A percentile compares a stretch with the other conserved stretches of the same genome.
phyloP scores from a whole-genome alignment of 2,888 invertebrate genomes.

The Stenodera caucasica region DNA sequence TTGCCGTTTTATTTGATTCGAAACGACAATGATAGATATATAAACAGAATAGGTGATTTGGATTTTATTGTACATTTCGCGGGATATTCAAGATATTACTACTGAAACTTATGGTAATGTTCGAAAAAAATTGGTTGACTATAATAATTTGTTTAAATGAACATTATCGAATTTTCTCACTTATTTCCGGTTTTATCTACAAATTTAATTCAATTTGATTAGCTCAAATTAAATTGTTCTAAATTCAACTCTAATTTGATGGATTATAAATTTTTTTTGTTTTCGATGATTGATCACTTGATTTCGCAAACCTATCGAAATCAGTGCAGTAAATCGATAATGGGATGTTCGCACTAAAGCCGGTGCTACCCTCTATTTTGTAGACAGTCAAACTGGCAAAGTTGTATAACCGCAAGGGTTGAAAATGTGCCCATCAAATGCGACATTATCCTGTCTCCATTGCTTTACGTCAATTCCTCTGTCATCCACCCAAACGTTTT shows the following conservation, averaged over 20 bases:
- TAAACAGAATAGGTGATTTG: conserved; percentile 30
- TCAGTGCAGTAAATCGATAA: conserved; percentile 36
- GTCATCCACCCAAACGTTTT: conserved; percentile 33
- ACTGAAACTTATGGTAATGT: conserved; percentile 22
- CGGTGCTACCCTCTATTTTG: conserved; percentile 44
- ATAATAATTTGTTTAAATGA: conserved; percentile 33
- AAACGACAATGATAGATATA: conserved; percentile 34
- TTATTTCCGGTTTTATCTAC: neutral
- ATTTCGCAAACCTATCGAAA: no score
- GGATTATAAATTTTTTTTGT: neutral
- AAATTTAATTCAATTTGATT: no score
- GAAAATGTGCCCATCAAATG: conserved; percentile 42
- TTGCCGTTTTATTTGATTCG: conserved; percentile 35
- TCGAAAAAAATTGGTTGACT: conserved; percentile 37
- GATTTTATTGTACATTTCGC: conserved; percentile 47
- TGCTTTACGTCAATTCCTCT: conserved; percentile 41
- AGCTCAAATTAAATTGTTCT: no score
- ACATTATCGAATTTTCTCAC: neutral
- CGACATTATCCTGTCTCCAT: conserved; percentile 45
- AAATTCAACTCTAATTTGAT: neutral
- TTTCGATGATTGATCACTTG: no score
- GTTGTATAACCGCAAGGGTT: conserved; percentile 44
- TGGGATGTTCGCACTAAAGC: conserved; percentile 26
- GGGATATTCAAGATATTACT: conserved; percentile 55
- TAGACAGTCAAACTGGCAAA: conserved; percentile 39